phyloP scores from a whole-genome alignment of 2,797 vertebrate species.

The Siniperca obscura region DNA sequence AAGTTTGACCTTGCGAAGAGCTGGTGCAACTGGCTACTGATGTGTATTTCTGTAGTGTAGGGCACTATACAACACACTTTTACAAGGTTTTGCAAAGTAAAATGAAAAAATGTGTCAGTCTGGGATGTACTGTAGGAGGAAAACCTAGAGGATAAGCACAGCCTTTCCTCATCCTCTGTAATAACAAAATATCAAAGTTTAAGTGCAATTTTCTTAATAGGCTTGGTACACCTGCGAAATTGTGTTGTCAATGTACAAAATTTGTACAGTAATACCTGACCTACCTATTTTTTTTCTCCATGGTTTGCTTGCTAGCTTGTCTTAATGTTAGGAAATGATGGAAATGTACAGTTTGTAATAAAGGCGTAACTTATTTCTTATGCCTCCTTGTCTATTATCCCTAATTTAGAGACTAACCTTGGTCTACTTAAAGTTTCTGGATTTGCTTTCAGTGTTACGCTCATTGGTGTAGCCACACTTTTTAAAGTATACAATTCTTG shows the following conservation, averaged over 20 bases:
- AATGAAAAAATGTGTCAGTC: not conserved
- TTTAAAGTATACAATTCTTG: slow-evolving; percentile 2
- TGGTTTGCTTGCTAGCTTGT: not conserved
- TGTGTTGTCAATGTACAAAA: not conserved
- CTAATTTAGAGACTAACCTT: slow-evolving; percentile 1
- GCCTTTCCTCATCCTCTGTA: not conserved
- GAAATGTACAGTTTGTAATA: not conserved
- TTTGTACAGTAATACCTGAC: not conserved
- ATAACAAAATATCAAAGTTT: slow-evolving; percentile 3
- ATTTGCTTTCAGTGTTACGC: not conserved
- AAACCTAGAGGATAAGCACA: not conserved
- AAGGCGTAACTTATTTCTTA: not conserved
- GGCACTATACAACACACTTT: too few species aligned
- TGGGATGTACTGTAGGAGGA: not conserved
- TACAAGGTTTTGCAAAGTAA: not conserved
- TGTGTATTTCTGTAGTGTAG: not conserved
- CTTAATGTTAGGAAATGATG: not conserved
- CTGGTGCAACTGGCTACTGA: not conserved
- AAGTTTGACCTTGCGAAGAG: not conserved
- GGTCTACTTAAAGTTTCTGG: not conserved
- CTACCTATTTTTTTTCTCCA: not conserved
- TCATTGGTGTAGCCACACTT: not conserved
- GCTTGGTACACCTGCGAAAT: slow-evolving; percentile 2
- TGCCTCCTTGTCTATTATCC: not conserved
- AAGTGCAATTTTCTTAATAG: not conserved